These are phyloP conservation scores for Parnassius glacialis DNA, from an alignment of 2,888 invertebrate species.

Conservation along the genomic window DNA sequence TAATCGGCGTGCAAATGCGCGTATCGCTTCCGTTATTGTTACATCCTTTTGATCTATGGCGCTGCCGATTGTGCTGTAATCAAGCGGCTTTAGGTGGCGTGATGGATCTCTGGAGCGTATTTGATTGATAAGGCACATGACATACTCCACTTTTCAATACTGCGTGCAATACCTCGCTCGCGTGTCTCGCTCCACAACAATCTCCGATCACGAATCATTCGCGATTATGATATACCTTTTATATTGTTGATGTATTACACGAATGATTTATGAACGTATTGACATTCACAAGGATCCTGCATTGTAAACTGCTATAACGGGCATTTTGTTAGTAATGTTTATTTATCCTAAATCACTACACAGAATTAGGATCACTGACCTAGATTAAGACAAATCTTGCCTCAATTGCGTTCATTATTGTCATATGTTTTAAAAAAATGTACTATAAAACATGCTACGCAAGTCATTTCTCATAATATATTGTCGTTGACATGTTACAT, in stretches of 20 bases:
- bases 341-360: too few relatives aligned
- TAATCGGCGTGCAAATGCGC: slow-evolving; percentile 34
- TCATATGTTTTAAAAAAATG: too few relatives aligned
- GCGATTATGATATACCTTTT: slow-evolving; percentile 47
- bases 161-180: slow-evolving; percentile 13
- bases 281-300: slow-evolving; percentile 53
- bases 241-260: slow-evolving; percentile 62
- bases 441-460: too few relatives aligned
- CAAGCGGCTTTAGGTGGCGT: slow-evolving; percentile 11
- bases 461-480: too few relatives aligned
- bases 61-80: slow-evolving; percentile 15
- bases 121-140: slow-evolving; percentile 66
- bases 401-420: too few relatives aligned
- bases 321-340: slow-evolving; percentile 35
- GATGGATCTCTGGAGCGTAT: slow-evolving; percentile 38
- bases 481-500: too few relatives aligned
- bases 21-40: slow-evolving; percentile 34
- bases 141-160: slow-evolving; percentile 60
- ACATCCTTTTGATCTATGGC: slow-evolving; percentile 10
- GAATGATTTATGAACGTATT: slow-evolving; percentile 63
- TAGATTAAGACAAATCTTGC: too few relatives aligned
- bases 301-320: slow-evolving; percentile 41
- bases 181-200: slow-evolving; percentile 32
- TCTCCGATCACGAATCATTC: slow-evolving; percentile 56
- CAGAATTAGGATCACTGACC: too few relatives aligned